Percentiles rank a stretch among this genome's conserved stretches.
phyloP scores from a whole-genome alignment of 2,797 vertebrate species.

The Gallinago stenura region DNA sequence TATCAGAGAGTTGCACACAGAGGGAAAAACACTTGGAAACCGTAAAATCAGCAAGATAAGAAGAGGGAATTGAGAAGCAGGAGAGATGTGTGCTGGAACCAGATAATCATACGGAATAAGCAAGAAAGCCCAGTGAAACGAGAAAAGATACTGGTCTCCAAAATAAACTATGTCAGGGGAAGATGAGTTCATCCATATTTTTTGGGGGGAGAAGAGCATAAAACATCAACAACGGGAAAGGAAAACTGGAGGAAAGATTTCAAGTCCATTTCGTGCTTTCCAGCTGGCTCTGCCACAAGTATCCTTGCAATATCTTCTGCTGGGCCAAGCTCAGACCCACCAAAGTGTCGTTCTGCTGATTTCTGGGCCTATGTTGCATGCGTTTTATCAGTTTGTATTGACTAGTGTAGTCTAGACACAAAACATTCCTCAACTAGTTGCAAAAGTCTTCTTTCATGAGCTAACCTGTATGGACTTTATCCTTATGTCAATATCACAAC shows the following conservation, averaged over 20 bases:
- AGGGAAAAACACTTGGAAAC: neutral
- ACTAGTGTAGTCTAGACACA: fast-evolving
- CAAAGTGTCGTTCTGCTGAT: neutral
- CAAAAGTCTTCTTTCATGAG: neutral
- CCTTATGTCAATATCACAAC: neutral
- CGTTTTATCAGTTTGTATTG: neutral
- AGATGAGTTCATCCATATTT: neutral
- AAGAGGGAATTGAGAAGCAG: neutral
- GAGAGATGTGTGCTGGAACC: neutral
- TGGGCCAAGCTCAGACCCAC: neutral
- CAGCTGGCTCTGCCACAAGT: neutral
- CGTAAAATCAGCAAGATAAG: neutral
- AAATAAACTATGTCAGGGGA: neutral
- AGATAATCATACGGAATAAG: neutral
- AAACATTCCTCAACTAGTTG: neutral
- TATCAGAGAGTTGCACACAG: neutral
- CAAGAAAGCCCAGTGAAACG: neutral
- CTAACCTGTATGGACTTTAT: neutral
- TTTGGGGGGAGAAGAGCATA: neutral
- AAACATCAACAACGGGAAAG: neutral
- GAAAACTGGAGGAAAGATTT: neutral
- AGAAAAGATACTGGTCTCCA: neutral
- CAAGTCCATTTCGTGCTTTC: neutral
- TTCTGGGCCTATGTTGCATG: fast-evolving
- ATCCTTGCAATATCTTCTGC: neutral